Evolutionary conservation across 2,113 vertebrate genomes (phyloP).

Genomic region (Lucifuga dentata): DNA sequence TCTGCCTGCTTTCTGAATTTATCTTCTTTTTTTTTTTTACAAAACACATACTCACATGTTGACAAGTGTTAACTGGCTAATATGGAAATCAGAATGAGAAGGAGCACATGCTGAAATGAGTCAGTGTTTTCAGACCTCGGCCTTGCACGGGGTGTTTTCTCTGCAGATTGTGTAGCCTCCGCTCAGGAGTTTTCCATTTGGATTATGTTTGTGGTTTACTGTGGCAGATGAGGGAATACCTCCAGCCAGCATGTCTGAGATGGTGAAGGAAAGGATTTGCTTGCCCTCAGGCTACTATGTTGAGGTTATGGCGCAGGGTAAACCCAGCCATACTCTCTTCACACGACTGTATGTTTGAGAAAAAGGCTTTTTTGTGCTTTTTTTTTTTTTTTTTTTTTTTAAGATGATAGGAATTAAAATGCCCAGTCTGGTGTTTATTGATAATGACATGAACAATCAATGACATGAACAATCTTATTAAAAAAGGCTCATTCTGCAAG

Average conservation of each 20-base stretch:
- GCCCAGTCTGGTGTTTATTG: conserved; percentile 9
- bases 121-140: conserved; percentile 71
- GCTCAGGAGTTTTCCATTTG: conserved; percentile 54
- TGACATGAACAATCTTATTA: too few relatives aligned
- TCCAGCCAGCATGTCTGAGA: conserved; percentile 61
- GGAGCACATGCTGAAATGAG: conserved; percentile 75
- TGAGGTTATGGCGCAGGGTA: conserved; percentile 56
- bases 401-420: conserved; percentile 28
- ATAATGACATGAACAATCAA: too few relatives aligned
- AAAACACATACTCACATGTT: conserved; percentile 51
- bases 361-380: conserved; percentile 38
- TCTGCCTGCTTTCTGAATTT: conserved; percentile 13
- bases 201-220: conserved; percentile 70
- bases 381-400: conserved; percentile 38
- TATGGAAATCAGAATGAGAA: conserved; percentile 73
- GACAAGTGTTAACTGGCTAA: conserved; percentile 72
- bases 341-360: conserved; percentile 42
- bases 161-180: conserved; percentile 62
- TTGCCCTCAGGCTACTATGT: conserved; percentile 64
- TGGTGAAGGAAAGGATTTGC: conserved; percentile 68
- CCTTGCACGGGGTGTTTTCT: conserved; percentile 66
- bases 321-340: conserved; percentile 56
- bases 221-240: conserved; percentile 73
- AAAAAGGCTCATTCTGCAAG: too few relatives aligned
- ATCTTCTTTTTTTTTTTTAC: conserved; percentile 35